Evolutionary conservation across 1,140 invertebrate genomes (phyloP).

Genomic region (Lasaia peninsularis): DNA sequence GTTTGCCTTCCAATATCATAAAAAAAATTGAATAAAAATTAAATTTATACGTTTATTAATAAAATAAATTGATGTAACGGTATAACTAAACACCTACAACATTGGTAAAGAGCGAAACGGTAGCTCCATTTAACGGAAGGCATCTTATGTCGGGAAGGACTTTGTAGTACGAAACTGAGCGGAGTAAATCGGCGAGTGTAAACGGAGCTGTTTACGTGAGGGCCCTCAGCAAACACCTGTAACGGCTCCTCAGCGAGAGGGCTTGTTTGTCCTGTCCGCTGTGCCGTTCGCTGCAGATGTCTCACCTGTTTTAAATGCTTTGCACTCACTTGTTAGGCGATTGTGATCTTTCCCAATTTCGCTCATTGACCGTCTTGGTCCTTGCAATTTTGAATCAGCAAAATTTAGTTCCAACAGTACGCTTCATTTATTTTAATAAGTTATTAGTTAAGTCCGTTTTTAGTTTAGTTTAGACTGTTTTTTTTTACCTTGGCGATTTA

Average conservation of each 20-base stretch:
- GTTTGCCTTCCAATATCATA: no score
- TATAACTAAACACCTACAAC: neutral
- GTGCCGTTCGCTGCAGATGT: conserved; percentile 52
- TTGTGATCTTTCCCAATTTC: neutral
- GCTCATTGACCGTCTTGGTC: neutral
- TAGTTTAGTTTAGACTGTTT: no score
- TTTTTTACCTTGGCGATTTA: no score
- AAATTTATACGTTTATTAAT: no score
- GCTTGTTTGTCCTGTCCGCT: conserved; percentile 57
- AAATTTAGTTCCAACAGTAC: neutral
- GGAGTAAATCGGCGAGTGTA: conserved; percentile 41
- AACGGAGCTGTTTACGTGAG: conserved; percentile 63
- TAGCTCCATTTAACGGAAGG: conserved; percentile 5
- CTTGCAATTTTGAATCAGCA: neutral
- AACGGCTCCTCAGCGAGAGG: conserved; percentile 38
- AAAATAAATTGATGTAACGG: conserved; percentile 12
- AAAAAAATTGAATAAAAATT: no score
- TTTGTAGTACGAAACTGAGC: conserved; percentile 18
- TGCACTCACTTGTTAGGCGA: neutral
- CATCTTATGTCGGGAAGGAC: conserved; percentile 8
- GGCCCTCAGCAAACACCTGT: conserved; percentile 64
- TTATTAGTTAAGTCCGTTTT: no score
- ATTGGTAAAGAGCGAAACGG: neutral
- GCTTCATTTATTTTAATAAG: neutral
- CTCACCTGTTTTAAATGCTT: conserved; percentile 41